A percentile compares a stretch with the other conserved stretches of the same genome.
These are phyloP conservation scores for Vireo griseus DNA, from an alignment of 2,797 vertebrate species.

Conservation along the genomic window DNA sequence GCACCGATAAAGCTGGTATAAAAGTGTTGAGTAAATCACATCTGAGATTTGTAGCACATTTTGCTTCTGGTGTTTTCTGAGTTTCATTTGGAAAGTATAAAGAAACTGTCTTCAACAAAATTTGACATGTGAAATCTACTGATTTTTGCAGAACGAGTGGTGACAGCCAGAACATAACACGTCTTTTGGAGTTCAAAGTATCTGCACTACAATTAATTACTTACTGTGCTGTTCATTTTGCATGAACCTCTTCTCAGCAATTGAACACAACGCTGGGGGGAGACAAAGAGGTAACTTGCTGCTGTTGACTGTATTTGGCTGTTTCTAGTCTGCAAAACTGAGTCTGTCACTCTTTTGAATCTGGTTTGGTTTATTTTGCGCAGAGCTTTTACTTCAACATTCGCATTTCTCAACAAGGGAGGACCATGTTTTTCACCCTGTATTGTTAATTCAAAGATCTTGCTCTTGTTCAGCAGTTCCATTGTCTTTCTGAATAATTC, in stretches of 20 bases:
- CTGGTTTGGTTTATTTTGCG: not conserved
- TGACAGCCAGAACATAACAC: slow-evolving; percentile 29
- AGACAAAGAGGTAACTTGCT: slow-evolving; percentile 29
- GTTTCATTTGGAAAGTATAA: not conserved
- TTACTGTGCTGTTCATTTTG: slow-evolving; percentile 57
- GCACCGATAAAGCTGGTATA: not conserved
- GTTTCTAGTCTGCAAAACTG: not conserved
- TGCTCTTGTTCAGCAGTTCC: not conserved
- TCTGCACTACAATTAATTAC: slow-evolving; percentile 68
- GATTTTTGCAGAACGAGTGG: slow-evolving; percentile 52
- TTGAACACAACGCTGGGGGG: slow-evolving; percentile 29
- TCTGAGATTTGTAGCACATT: not conserved
- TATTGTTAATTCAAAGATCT: not conserved
- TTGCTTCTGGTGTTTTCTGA: not conserved
- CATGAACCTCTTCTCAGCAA: slow-evolving; percentile 60
- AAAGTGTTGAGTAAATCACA: not conserved
- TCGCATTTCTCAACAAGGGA: not conserved
- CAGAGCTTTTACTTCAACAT: not conserved
- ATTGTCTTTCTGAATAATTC: not conserved
- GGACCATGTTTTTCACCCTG: not conserved
- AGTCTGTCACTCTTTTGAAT: not conserved
- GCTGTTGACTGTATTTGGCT: not conserved
- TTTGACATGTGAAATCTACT: slow-evolving; percentile 23
- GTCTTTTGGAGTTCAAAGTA: slow-evolving; percentile 57
- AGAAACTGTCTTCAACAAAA: slow-evolving; percentile 52